A percentile compares a stretch with the other conserved stretches of the same genome.
phyloP scores from a whole-genome alignment of 53 echinoderm and acorn worm species.

The Stichopus horrens region DNA sequence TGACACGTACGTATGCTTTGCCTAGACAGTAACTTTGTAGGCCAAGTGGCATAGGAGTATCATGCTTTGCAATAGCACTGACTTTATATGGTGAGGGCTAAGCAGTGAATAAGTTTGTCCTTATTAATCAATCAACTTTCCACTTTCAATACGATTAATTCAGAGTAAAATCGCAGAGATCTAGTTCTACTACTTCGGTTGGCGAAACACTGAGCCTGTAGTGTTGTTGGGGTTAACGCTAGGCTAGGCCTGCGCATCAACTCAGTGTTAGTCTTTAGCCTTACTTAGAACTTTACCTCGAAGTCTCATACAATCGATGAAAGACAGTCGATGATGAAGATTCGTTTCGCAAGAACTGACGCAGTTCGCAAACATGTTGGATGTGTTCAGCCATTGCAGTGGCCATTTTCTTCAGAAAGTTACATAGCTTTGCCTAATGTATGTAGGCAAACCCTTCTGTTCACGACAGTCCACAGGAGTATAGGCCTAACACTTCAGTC shows the following conservation, averaged over 20 bases:
- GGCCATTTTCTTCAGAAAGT: conserved; percentile 19
- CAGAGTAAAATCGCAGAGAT: not conserved
- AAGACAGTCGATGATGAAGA: conserved; percentile 19
- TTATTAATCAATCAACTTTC: too few relatives aligned
- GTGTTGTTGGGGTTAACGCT: not conserved
- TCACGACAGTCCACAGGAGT: too few relatives aligned
- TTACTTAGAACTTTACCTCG: not conserved
- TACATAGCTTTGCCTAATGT: not conserved
- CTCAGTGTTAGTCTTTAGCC: too few relatives aligned
- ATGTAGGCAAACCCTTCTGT: too few relatives aligned
- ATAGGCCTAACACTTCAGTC: too few relatives aligned
- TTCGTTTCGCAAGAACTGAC: conserved; percentile 20
- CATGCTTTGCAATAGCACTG: too few relatives aligned
- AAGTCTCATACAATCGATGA: conserved; percentile 6
- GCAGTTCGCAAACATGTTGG: conserved; percentile 12
- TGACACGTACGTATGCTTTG: too few relatives aligned
- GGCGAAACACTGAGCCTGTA: not conserved
- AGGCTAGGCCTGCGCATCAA: not conserved
- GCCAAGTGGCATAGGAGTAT: too few relatives aligned
- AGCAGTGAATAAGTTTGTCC: too few relatives aligned
- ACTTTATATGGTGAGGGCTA: too few relatives aligned
- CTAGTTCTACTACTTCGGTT: not conserved
- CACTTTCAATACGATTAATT: too few relatives aligned
- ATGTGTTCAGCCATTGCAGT: conserved; percentile 35
- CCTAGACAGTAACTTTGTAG: too few relatives aligned